Evolutionary conservation across 2,888 invertebrate genomes (phyloP), one percentile per base, ranked within the genome.

Genomic region (Apamea anceps): DNA sequence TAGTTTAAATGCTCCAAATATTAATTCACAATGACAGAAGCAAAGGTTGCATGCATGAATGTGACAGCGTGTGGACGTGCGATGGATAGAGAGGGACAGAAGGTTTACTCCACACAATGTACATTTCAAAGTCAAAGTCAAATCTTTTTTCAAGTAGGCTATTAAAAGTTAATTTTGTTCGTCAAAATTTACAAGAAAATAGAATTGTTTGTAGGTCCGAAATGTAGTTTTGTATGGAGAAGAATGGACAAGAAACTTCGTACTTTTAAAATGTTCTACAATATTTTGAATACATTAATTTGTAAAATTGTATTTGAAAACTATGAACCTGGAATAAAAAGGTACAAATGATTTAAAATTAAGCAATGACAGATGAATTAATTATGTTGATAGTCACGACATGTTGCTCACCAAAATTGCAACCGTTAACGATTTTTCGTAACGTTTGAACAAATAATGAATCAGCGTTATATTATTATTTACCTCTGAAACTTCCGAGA

Each of bases 1-100:
- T 67, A 85, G 71, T 81, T 82, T 85, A 84, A 84, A 85, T 65
- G 74, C 48, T 63, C 28, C n/a, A 82, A 66, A 76, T 84, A 85
- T 86, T 85, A 86, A 75, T 85, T 75, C 83, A 82, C 68, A 70
- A 78, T 86, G 86, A 82, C 79, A 75, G 73, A 48, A 77, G 72
- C 60, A 62, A 73, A 75, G 86, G 86, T 82, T 79, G 68, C 48
- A 2, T 62, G 75, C 65, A 66, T 72, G 86, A 68, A 68, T 82
- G 83, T 75, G 86, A 86, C 86, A 84, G 77, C 37, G n/a, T 73
- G 73, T 2, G 72, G 75, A 68, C 57, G 4, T 7, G 5, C 1
- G 0, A 15, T 8, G 13, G 3, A 8, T 0, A 57, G 54, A 21
- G 2, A 60, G 0, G 4, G 1, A 7, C 79, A 78, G 86, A 86